These are phyloP conservation scores for Fratercula arctica DNA, from an alignment of 2,797 vertebrate genomes.

Conservation along the genomic window DNA sequence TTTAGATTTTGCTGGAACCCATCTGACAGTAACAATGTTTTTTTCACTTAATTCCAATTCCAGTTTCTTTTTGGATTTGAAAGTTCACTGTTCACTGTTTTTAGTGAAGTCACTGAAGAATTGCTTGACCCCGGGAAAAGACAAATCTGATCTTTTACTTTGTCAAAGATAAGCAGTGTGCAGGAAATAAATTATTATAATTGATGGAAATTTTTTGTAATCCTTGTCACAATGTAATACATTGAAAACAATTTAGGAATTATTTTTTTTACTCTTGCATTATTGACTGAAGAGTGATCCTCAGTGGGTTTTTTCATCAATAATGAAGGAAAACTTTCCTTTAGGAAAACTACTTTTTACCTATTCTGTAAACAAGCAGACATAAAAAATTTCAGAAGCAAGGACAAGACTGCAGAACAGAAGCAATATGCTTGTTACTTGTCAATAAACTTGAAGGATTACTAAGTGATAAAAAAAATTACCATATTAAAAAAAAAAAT, in stretches of 20 bases:
- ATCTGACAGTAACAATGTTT: background rate
- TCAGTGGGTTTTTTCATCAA: background rate
- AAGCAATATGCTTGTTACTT: background rate
- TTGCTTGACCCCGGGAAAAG: background rate
- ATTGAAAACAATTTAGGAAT: background rate
- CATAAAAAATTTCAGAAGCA: background rate
- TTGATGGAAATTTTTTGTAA: background rate
- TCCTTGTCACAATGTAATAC: background rate
- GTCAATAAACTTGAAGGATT: background rate
- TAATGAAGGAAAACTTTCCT: background rate
- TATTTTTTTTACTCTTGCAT: background rate
- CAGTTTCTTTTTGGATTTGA: background rate
- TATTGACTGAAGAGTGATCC: background rate
- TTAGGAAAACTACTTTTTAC: background rate
- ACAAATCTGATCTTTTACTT: background rate
- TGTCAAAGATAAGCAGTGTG: background rate
- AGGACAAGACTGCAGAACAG: background rate
- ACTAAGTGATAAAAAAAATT: background rate
- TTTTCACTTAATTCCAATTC: background rate
- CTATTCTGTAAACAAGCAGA: background rate
- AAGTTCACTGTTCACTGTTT: background rate
- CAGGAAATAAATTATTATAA: background rate
- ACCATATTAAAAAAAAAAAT: background rate
- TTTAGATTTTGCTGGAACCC: background rate
- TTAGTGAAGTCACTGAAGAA: background rate